Evolutionary conservation across 92 coral and sea anemone genomes (phyloP).

Genomic region (Bergia sp.): DNA sequence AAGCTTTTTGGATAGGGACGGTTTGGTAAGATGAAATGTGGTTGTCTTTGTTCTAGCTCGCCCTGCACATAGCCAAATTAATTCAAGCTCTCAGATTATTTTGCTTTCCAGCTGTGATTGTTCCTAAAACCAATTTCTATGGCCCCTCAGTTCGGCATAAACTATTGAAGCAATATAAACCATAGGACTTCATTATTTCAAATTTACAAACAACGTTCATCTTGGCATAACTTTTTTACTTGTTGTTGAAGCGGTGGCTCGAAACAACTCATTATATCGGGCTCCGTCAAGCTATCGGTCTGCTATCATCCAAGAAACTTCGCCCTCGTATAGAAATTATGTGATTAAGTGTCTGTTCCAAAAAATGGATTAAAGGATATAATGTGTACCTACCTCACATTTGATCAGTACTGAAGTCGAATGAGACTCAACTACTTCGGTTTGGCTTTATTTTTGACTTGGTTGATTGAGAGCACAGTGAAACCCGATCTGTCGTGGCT

Average conservation of each 20-base stretch:
- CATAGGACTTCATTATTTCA: background rate
- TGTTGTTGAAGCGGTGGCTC: background rate
- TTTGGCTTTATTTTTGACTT: background rate
- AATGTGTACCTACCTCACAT: background rate
- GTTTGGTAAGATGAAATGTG: too few relatives aligned
- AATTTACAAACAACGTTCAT: background rate
- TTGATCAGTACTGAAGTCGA: background rate
- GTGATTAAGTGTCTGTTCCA: background rate
- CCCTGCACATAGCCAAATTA: background rate
- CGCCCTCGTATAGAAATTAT: too few relatives aligned
- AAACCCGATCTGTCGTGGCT: background rate
- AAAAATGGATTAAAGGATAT: too few relatives aligned
- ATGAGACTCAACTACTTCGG: background rate
- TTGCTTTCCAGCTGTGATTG: background rate
- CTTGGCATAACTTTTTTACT: background rate
- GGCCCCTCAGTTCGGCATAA: background rate
- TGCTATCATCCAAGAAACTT: background rate
- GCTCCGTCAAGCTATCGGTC: background rate
- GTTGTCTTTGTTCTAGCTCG: too few relatives aligned
- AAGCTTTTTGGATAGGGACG: background rate
- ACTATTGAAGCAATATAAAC: background rate
- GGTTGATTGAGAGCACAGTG: background rate
- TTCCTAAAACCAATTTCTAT: background rate
- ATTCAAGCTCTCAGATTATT: background rate
- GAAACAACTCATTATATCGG: background rate